A percentile compares a stretch with the other conserved stretches of the same genome.
Conservation (phyloP, 2,888 invertebrate genomes). For the Oeneis ivallda region DNA sequence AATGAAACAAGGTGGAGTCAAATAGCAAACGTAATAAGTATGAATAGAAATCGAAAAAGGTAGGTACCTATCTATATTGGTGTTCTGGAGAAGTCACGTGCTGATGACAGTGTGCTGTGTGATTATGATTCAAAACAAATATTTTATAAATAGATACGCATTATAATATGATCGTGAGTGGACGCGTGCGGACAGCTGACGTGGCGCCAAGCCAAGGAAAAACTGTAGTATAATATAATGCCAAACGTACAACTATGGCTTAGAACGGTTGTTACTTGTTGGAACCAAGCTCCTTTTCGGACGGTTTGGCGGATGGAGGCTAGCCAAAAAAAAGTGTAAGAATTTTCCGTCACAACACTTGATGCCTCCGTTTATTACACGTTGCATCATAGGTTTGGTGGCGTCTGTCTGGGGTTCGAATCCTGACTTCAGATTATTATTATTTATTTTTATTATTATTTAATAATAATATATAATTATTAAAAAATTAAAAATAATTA, state of each 20-base stretch:
- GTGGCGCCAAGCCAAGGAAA: conserved; percentile 66
- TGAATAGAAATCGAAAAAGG: not conserved
- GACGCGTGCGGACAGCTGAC: conserved; percentile 68
- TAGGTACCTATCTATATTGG: not conserved
- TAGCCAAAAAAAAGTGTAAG: too few relatives aligned
- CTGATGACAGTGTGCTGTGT: conserved; percentile 43
- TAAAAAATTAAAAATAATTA: too few relatives aligned
- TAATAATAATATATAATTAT: too few relatives aligned
- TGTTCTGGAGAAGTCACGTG: conserved; percentile 53
- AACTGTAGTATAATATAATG: conserved; percentile 35
- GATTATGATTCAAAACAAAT: conserved; percentile 74
- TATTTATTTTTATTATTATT: too few relatives aligned
- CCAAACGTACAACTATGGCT: conserved; percentile 55
- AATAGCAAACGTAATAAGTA: not conserved
- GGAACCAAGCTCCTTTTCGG: too few relatives aligned
- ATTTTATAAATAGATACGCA: conserved; percentile 71
- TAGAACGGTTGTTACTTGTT: conserved; percentile 27
- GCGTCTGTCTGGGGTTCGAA: too few relatives aligned
- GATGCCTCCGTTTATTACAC: too few relatives aligned
- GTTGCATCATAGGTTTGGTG: too few relatives aligned
- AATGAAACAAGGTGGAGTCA: not conserved
- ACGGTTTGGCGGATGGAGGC: too few relatives aligned
- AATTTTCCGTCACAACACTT: too few relatives aligned
- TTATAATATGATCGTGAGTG: conserved; percentile 54
- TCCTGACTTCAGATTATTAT: too few relatives aligned